Evolutionary conservation across 2,888 invertebrate species (phyloP), one percentile per base, ranked within the genome.

Genomic region (Synanthedon myopaeformis): DNA sequence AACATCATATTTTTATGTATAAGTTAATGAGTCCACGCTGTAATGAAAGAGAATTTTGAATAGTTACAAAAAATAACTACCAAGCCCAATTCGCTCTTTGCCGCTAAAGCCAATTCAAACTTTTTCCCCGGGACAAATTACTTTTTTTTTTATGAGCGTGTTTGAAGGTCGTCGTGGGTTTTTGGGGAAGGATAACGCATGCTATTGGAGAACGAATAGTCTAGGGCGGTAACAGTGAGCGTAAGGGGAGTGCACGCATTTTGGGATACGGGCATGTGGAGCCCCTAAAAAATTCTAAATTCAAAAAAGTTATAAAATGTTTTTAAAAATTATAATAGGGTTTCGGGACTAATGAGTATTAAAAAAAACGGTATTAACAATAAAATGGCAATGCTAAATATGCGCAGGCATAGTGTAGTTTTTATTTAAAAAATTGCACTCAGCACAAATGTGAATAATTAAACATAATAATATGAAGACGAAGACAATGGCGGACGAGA

Each of bases 191-290:
- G 60, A 61, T 58, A 53, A 57, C 61, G 56, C 57, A 53, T 58
- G 64, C 68, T 58, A 79, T 80, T 82, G 81, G 79, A 51, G 60
- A 65, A 55, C 50, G 13, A 45, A 14, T 45, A 45, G n/a, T 45
- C 13, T n/a, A 45, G 45, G 45, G 13, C 13, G 45, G 45, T 35
- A 35, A 35, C 35, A 10, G 10, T 10, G 35, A 8, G 35, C 35
- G 45, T 14, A 13, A 45, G 45, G 45, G 45, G 45, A 45, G 45
- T 12, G 13, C 8, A 45, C 45, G 14, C 45, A 49, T 49, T 49
- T 49, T 19, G 12, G 19, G 8, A 49, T 49, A 49, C 4, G 17
- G 4, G 23, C 35, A 35, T 10, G 35, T 35, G 35, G 35, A 35
- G 35, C 35, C 10, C 10, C 35, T 35, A 35, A 35, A 35, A n/a